These are phyloP conservation scores for Orgyia antiqua DNA, from an alignment of 2,888 invertebrate species.

Conservation along the genomic window DNA sequence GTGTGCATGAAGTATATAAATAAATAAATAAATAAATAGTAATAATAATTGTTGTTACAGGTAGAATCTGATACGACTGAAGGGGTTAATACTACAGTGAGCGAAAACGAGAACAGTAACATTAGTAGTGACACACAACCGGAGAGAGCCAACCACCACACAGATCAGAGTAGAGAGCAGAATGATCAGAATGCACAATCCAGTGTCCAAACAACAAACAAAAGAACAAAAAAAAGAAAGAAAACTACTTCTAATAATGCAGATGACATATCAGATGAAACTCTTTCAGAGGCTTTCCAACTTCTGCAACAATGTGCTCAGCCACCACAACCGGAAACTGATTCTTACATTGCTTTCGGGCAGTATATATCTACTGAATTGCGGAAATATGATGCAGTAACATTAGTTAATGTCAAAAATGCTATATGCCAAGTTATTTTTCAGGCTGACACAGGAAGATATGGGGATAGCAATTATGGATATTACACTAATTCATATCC, in stretches of 20 bases:
- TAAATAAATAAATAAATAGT: too few relatives aligned
- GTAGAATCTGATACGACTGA: too few relatives aligned
- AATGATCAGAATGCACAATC: too few relatives aligned
- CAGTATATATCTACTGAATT: conserved; percentile 7
- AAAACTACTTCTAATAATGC: conserved; percentile 11
- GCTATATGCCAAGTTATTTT: conserved; percentile 4
- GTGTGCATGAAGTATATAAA: too few relatives aligned
- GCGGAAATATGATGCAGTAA: conserved; percentile 8
- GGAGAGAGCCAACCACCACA: background rate
- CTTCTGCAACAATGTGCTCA: background rate
- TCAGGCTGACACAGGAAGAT: conserved; percentile 6
- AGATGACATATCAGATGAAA: conserved; percentile 1
- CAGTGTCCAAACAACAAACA: too few relatives aligned
- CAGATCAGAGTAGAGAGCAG: too few relatives aligned
- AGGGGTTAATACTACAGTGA: background rate
- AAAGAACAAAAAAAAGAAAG: conserved; percentile 8
- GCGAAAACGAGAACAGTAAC: background rate
- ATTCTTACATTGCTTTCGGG: conserved; percentile 7
- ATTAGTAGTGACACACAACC: background rate
- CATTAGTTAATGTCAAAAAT: conserved; percentile 7
- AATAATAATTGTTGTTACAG: conserved; percentile 1
- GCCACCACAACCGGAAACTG: background rate
- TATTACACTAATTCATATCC: conserved; percentile 14
- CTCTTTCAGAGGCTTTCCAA: too few relatives aligned
- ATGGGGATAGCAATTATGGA: conserved; percentile 3